Evolutionary conservation across 2,888 invertebrate genomes (phyloP), one percentile per base, ranked within the genome.

Genomic region (Agriopis marginaria): DNA sequence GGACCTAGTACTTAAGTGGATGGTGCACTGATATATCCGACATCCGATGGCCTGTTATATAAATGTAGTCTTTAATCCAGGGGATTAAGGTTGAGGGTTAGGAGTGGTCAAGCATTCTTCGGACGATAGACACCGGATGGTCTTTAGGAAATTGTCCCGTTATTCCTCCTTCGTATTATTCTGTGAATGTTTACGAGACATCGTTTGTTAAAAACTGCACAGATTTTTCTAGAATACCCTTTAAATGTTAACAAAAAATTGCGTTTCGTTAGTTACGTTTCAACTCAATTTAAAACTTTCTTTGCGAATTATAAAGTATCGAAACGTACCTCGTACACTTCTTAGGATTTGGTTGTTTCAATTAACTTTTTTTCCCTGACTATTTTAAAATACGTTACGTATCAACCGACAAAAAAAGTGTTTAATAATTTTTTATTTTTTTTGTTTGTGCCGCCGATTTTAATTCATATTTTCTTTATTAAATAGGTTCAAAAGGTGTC

Each of bases 71-170:
- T 64, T 32, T 75, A 66, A 49, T 49, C 3, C 56, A 4, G 47
- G 14, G 45, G 11, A 9, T 44, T 72, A 76, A 63, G 68, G 73
- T 70, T 70, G 59, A 54, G 60, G 72, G 56, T 73, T 7, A 55
- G 47, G 53, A 58, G 64, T 68, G 73, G 73, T 73, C 71, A 75
- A 73, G 70, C 65, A 55, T 10, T 53, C 40, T 58, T 58, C 14
- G 62, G 72, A 60, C 68, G 66, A 61, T 66, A 55, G 69, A 32
- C 72, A 49, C 69, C 70, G 70, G 72, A 69, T 70, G 72, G 71
- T 73, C 75, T 77, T 74, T 75, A 75, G 73, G 75, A 77, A 77
- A 77, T 77, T 73, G 77, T 74, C 73, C 67, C 67, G 66, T 64
- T 63, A 63, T 66, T 63, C 70, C 68, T 67, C 65, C 56, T 68